Evolutionary conservation across 2,113 vertebrate genomes (phyloP), one percentile per base, ranked within the genome.

Genomic region (Acrocephalus kingi): DNA sequence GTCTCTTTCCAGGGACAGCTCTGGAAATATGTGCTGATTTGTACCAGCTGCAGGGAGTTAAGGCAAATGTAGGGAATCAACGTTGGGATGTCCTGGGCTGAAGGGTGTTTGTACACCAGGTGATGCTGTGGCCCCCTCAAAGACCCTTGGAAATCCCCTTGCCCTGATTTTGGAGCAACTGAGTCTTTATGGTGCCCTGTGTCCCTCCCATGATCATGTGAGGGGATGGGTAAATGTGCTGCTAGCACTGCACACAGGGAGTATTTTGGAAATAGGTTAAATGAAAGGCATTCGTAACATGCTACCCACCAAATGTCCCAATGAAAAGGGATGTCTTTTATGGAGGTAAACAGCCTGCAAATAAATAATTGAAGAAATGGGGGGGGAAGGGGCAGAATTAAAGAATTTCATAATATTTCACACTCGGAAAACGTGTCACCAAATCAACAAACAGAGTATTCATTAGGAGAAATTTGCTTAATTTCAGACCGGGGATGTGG

Each of bases 381-480:
- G 7, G 6, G 10, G 23, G 10, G 5, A 31, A 69, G 48, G 51
- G 41, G 17, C 7, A 45, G 19, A 62, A 59, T 87, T 49, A 46
- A 84, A 90, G 61, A 77, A 80, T 94, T 92, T 82, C 62, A 35
- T 86, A 84, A 84, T 79, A 68, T 90, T 86, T 94, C 80, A 92
- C 82, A 48, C 76, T 93, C 1, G 0, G 61, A 75, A 76, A 83
- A 94, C 79, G 49, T 90, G 94, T 84, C 94, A 75, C 76, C 83
- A 96, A 93, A 96, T 93, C 94, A 96, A 96, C 86, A 96, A 95
- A 94, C 84, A 88, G 87, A 78, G 90, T 89, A 68, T 90, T 96
- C 93, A 92, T 96, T 95, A 96, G 85, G 73, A 97, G 85, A 90
- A 93, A 90, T 23, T 73, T 80, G 45, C 93, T 95, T 94, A 94